Base-by-base conservation (phyloP, 2,888 invertebrate genomes). In the Pandemis corylana region DNA sequence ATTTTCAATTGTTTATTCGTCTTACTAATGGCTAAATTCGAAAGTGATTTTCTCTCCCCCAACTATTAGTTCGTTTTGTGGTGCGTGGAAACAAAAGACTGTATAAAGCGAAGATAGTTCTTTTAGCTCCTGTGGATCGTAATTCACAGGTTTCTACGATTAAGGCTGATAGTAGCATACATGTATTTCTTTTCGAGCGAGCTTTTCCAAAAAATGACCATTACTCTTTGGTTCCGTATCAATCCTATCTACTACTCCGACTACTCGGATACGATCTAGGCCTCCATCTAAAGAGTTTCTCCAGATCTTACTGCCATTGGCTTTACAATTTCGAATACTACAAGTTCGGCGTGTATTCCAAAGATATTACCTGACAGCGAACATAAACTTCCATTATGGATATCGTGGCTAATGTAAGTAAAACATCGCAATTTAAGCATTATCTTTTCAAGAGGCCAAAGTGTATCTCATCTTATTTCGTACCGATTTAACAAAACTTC, bases 241-340 rank as follows among this genome's bases (percentile, higher is more conserved):
- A 95, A 96, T 89, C 96, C 96, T 75, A 96, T 96, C 84, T 96
- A 96, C 88, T 96, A 96, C 88, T 96, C 96, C 71, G 96, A 96
- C 88, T 96, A 96, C 84, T 96, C 96, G 82, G 96, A 96, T 95
- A 96, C 96, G 94, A 95, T 90, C 78, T 92, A 90, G 85, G 87
- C 78, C 87, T 89, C 61, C 82, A 84, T 79, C 80, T 88, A 77
- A 90, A 91, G 81, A 80, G 85, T 78, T 85, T 84, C 80, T 81
- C 80, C 68, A 89, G 89, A 84, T 80, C 77, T 76, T 83, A 89
- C 79, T 94, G 92, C 87, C 89, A 91, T 88, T 94, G 94, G 93
- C 90, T 94, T 62, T 94, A 91, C 84, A 81, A 93, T 90, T 94
- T 94, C 85, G 91, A 94, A 84, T 91, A 93, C 82, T 93, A 90